These are phyloP conservation scores for Electrophaes corylata DNA, from an alignment of 2,888 invertebrate genomes.

Conservation along the genomic window DNA sequence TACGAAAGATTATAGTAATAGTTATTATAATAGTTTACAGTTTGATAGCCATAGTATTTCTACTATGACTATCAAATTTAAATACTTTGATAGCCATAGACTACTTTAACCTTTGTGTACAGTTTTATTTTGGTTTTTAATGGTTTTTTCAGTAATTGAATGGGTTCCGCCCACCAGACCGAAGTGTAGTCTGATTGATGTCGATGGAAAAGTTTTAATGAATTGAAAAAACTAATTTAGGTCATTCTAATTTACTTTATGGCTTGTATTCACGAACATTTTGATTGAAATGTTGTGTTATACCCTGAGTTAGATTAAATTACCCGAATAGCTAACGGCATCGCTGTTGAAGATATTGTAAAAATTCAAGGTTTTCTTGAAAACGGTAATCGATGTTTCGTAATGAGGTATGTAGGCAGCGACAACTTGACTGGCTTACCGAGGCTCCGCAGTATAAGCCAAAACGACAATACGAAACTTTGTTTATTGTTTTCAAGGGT, in stretches of 20 bases:
- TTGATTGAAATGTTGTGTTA: background rate
- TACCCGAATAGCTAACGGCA: too few relatives aligned
- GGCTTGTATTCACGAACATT: background rate
- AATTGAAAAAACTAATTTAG: conserved; percentile 23
- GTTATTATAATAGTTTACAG: too few relatives aligned
- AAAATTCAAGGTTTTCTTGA: too few relatives aligned
- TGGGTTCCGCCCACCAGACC: conserved; percentile 10
- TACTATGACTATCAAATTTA: too few relatives aligned
- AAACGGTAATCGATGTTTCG: too few relatives aligned
- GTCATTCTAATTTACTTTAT: conserved; percentile 12
- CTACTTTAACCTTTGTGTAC: conserved; percentile 19
- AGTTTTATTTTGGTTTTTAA: conserved; percentile 15
- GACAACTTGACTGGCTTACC: too few relatives aligned
- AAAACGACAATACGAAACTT: too few relatives aligned
- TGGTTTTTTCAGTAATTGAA: conserved; percentile 14
- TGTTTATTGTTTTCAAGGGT: too few relatives aligned
- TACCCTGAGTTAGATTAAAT: background rate
- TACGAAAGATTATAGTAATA: too few relatives aligned
- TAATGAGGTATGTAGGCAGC: too few relatives aligned
- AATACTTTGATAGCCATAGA: background rate
- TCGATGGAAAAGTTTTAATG: conserved; percentile 21
- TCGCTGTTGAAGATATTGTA: too few relatives aligned
- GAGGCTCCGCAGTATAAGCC: too few relatives aligned
- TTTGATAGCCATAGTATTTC: background rate
- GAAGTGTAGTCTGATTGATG: conserved; percentile 20